Conservation (phyloP, 2,113 vertebrate genomes). For the Suricata suricatta region DNA sequence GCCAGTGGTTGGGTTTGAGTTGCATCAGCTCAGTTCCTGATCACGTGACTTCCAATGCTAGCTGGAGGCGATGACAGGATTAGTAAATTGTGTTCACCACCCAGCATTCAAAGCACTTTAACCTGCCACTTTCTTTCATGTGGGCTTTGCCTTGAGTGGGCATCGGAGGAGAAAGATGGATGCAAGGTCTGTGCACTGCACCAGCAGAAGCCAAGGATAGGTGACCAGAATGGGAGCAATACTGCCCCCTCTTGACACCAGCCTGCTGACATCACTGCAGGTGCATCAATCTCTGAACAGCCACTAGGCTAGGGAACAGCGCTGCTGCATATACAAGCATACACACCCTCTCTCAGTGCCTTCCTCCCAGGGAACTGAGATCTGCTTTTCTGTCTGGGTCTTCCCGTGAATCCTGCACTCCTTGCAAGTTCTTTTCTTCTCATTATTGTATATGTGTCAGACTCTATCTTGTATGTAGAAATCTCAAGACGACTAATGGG, state of each 20-base stretch:
- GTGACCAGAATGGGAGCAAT: rapidly evolving
- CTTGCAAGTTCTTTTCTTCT: neutral
- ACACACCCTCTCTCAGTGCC: neutral
- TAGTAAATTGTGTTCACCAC: neutral
- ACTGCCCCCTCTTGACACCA: neutral
- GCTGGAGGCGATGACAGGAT: neutral
- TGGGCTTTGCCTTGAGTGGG: neutral
- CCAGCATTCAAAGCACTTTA: rapidly evolving
- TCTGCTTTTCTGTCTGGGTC: neutral
- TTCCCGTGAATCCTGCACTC: neutral
- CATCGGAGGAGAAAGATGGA: neutral
- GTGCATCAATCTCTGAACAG: neutral
- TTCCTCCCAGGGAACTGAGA: neutral
- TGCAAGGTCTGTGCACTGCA: rapidly evolving
- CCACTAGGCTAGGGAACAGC: neutral
- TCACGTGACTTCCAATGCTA: neutral
- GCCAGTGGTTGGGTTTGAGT: neutral
- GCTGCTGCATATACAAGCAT: rapidly evolving
- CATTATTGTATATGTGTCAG: neutral
- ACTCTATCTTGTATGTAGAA: neutral
- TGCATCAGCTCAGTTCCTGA: neutral
- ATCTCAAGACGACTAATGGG: neutral
- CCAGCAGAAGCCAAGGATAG: neutral
- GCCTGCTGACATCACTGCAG: neutral
- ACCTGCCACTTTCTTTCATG: neutral